Percentiles rank a stretch among this genome's conserved stretches.
phyloP scores from a whole-genome alignment of 2,888 invertebrate species.

The Macrophya annulata region DNA sequence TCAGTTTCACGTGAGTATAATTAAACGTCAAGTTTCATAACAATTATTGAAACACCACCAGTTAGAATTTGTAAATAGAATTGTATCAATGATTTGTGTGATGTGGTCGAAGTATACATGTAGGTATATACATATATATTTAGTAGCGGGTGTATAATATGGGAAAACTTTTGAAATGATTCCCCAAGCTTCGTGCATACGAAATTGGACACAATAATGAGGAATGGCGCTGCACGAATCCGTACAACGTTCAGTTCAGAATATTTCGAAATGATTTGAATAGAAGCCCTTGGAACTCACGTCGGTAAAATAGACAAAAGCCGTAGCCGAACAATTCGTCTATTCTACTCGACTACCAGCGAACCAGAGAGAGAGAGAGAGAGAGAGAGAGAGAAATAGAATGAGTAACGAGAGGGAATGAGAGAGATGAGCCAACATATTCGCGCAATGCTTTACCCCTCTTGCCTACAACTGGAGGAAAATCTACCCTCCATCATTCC shows the following conservation, averaged over 20 bases:
- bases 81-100: not conserved
- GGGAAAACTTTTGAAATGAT: conserved; percentile 43
- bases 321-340: conserved; percentile 60
- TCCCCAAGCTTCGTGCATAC: conserved; percentile 42
- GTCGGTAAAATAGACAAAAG: conserved; percentile 77
- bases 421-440: conserved; percentile 24
- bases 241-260: conserved; percentile 74
- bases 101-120: not conserved
- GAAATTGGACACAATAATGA: conserved; percentile 74
- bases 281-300: conserved; percentile 76
- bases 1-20: not conserved
- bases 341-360: conserved; percentile 54
- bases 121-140: not conserved
- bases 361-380: conserved; percentile 64
- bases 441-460: conserved; percentile 42
- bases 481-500: conserved; percentile 47
- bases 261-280: conserved; percentile 73
- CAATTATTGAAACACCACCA: not conserved
- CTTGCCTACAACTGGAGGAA: not conserved
- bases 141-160: not conserved
- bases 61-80: not conserved
- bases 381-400: conserved; percentile 64
- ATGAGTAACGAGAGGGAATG: conserved; percentile 64
- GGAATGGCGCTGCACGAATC: conserved; percentile 74
- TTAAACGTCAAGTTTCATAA: not conserved